Base-by-base conservation (phyloP, 2,797 vertebrate genomes). In the Mareca strepera region DNA sequence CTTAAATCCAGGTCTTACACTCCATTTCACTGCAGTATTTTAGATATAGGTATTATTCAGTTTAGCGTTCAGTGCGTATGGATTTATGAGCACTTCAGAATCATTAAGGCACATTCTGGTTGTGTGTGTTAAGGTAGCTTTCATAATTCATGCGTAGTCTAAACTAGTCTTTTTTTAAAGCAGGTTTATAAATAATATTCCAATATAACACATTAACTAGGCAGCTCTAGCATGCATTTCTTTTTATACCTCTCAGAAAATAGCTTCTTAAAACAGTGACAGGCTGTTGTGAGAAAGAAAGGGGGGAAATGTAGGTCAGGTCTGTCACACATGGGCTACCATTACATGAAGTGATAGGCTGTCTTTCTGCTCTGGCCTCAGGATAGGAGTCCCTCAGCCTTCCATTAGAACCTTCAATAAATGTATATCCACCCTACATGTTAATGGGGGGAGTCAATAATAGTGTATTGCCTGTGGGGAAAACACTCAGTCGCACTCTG, bases 291-390 rank as follows among this genome's bases (percentile, higher is more conserved):
- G 97, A 98, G 97, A 97, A 98, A 97, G 97, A 97, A 98, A 97
- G 94, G 93, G 96, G 94, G 97, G 97, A 98, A 98, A 99, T 99
- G 98, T 99, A 99, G 99, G 99, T 99, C 99, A 99, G 98, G 97
- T 98, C 98, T 99, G 98, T 99, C 98, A 98, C 98, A 98, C 98
- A 98, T 97, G 98, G 98, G 97, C 98, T 98, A 97, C 97, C 97
- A 98, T 98, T 98, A 98, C 97, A 97, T 95, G 97, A 98, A 98
- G 98, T 98, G 98, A 98, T 98, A 98, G 98, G 96, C 97, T 98
- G 96, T 98, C 97, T 98, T 97, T 96, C 97, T 98, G 97, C 97
- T 97, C 97, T 98, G 97, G 98, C 99, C 98, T 97, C 98, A 60
- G 98, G 98, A 98, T 97, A 98, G 98, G 98, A 98, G 97, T 98